Percentiles rank a stretch among this genome's conserved stretches.
phyloP scores from a whole-genome alignment of 2,797 vertebrate species.

The Chelon labrosus region DNA sequence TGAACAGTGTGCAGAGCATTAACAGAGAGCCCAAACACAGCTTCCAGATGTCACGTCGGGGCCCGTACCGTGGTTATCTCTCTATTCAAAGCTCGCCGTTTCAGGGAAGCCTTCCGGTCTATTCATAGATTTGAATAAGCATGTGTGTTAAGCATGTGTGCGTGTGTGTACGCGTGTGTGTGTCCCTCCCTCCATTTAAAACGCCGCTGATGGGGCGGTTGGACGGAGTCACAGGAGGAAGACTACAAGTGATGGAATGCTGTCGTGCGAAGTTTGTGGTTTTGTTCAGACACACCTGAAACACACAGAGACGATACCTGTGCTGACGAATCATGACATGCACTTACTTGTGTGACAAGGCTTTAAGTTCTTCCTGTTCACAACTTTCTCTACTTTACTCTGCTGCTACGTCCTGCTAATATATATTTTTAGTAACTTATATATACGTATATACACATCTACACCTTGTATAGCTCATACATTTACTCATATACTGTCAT shows the following conservation, averaged over 20 bases:
- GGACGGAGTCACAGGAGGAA: constrained; percentile 6
- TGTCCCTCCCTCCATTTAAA: constrained; percentile 22
- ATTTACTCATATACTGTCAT: too few relatives aligned
- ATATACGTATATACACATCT: too few relatives aligned
- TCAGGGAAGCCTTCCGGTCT: constrained; percentile 24
- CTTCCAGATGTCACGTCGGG: neutral
- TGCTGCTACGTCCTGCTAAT: too few relatives aligned
- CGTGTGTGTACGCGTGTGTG: neutral
- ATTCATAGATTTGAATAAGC: constrained; percentile 52
- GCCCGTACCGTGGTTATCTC: neutral
- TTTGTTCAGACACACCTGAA: constrained; percentile 69
- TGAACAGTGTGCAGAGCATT: neutral
- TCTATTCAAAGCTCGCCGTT: constrained; percentile 55
- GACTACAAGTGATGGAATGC: constrained; percentile 65
- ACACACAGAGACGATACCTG: constrained; percentile 12
- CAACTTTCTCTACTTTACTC: neutral
- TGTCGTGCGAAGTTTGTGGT: constrained; percentile 52
- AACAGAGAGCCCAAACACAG: constrained; percentile 8
- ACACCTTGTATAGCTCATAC: too few relatives aligned
- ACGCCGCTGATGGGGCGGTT: constrained; percentile 7
- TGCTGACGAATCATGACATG: constrained; percentile 28
- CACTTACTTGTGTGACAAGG: constrained; percentile 11
- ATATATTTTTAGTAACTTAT: too few relatives aligned
- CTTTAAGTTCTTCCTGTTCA: neutral
- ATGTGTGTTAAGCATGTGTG: neutral